These are phyloP conservation scores for Zonitis immaculata DNA, from an alignment of 2,888 invertebrate genomes.

Conservation along the genomic window DNA sequence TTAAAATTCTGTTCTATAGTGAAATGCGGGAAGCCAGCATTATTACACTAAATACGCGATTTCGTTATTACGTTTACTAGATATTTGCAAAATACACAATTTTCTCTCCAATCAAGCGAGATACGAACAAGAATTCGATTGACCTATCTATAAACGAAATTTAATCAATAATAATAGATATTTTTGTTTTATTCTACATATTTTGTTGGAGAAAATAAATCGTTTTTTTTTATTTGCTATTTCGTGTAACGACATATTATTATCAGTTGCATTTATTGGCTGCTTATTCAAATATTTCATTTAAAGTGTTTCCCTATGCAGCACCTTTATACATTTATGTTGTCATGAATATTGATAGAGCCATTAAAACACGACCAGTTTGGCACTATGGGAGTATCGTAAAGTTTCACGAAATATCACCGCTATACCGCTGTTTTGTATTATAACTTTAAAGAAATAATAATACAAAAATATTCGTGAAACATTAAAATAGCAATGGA, in stretches of 20 bases:
- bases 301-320: constrained; percentile 10
- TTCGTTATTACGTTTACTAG: background rate
- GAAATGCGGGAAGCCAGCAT: constrained; percentile 30
- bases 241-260: no score
- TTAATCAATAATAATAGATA: no score
- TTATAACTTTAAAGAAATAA: no score
- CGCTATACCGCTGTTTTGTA: background rate
- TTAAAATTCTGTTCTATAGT: no score
- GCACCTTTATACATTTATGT: constrained; percentile 15
- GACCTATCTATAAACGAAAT: no score
- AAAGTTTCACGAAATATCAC: background rate
- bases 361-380: background rate
- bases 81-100: background rate
- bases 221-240: no score
- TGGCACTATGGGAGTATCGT: background rate
- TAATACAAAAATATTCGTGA: no score
- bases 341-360: constrained; percentile 12
- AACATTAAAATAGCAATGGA: no score
- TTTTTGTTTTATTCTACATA: no score
- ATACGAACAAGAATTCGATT: background rate
- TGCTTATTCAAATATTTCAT: constrained; percentile 6
- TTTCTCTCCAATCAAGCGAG: background rate
- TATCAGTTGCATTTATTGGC: no score
- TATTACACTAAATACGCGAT: constrained; percentile 7
- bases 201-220: no score